phyloP scores from a whole-genome alignment of 1,140 invertebrate species.

The Leptinotarsa lineolata region DNA sequence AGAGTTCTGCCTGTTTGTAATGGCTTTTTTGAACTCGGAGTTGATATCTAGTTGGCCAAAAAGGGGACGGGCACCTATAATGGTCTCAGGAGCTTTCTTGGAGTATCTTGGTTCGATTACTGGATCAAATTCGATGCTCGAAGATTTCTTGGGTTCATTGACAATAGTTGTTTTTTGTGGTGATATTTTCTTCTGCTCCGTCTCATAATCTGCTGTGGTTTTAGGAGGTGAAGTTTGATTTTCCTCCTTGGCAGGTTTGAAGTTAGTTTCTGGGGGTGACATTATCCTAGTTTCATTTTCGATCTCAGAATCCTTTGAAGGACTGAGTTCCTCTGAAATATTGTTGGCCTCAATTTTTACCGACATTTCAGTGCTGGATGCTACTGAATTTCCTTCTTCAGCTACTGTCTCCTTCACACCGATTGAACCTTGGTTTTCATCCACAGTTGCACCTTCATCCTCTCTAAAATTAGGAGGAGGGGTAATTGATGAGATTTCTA shows the following conservation, averaged over 20 bases:
- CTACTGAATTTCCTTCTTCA: neutral
- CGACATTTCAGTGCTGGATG: too few species aligned
- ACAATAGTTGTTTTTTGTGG: conserved; percentile 21
- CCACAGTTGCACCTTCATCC: neutral
- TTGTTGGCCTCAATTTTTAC: too few species aligned
- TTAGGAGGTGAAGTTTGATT: neutral
- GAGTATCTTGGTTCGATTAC: conserved; percentile 40
- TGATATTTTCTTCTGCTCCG: neutral
- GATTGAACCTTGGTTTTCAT: too few species aligned
- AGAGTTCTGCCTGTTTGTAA: conserved; percentile 46
- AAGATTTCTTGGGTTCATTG: conserved; percentile 13
- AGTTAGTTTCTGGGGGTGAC: neutral
- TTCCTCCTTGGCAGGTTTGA: neutral
- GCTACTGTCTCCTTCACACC: neutral
- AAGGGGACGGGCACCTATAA: conserved; percentile 54
- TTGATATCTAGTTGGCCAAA: conserved; percentile 53
- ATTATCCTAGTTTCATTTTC: neutral
- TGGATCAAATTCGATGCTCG: conserved; percentile 32
- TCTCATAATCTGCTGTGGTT: neutral
- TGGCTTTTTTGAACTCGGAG: conserved; percentile 52
- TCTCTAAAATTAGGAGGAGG: neutral
- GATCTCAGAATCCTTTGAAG: neutral
- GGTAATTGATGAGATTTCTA: neutral
- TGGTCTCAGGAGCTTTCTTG: conserved; percentile 53
- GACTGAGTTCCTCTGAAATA: too few species aligned